phyloP scores from a whole-genome alignment of 2,113 vertebrate species.

The Psophia crepitans region DNA sequence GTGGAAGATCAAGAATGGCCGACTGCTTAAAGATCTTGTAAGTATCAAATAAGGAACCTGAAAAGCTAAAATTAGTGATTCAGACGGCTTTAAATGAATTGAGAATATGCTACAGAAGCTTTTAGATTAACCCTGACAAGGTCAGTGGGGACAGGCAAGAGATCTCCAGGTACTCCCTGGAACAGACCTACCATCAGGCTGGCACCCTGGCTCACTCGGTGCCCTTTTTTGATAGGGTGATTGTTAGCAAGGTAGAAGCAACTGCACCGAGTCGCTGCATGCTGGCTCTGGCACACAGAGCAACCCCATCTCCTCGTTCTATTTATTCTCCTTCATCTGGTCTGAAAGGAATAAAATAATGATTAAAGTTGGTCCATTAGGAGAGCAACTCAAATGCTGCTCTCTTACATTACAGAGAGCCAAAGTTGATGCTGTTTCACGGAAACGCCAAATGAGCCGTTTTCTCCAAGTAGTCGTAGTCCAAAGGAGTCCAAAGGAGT shows the following conservation, averaged over 20 bases:
- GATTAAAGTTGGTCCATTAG: not conserved
- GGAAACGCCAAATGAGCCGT: not conserved
- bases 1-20: not conserved
- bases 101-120: not conserved
- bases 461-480: not conserved
- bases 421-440: not conserved
- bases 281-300: not conserved
- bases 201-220: accelerated
- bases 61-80: not conserved
- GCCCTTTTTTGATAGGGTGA: not conserved
- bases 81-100: not conserved
- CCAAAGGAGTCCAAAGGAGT: too few relatives aligned
- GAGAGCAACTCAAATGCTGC: not conserved
- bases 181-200: not conserved
- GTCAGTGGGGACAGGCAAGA: not conserved
- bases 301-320: not conserved
- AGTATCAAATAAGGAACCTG: not conserved
- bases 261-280: not conserved
- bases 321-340: not conserved
- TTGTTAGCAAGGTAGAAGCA: not conserved
- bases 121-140: not conserved
- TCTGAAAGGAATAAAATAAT: not conserved
- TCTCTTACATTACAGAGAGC: not conserved
- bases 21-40: not conserved
- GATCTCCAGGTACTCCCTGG: not conserved